phyloP scores from a whole-genome alignment of 1,140 invertebrate species.

The Bradysia coprophila region DNA sequence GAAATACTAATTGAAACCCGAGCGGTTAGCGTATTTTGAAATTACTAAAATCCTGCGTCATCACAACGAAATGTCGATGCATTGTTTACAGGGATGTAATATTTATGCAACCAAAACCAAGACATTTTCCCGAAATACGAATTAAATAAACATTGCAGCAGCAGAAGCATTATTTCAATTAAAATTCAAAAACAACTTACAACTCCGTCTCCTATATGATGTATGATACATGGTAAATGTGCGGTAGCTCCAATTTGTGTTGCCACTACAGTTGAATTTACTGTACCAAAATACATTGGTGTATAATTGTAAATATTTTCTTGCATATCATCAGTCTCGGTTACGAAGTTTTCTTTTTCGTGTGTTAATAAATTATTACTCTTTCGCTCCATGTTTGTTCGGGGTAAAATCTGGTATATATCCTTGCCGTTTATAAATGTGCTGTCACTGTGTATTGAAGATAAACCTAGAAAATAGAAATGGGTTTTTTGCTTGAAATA shows the following conservation, averaged over 20 bases:
- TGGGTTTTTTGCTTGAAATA: no score
- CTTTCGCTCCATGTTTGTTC: background rate
- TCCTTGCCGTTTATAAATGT: background rate
- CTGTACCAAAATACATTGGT: slow-evolving; percentile 54
- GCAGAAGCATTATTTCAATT: no score
- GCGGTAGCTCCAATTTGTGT: slow-evolving; percentile 68
- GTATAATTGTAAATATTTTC: slow-evolving; percentile 18
- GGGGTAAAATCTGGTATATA: background rate
- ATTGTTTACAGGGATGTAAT: no score
- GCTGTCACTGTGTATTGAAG: background rate
- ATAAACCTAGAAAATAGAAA: background rate
- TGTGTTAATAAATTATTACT: background rate
- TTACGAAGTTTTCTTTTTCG: background rate
- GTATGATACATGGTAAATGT: slow-evolving; percentile 59
- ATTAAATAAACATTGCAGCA: no score
- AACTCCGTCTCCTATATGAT: slow-evolving; percentile 67
- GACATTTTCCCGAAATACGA: no score
- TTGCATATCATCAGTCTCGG: background rate
- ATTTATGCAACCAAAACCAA: no score
- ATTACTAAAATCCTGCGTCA: no score
- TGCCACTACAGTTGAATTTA: slow-evolving; percentile 59
- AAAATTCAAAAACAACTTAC: no score
- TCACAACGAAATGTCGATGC: no score
- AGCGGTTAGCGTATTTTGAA: no score
- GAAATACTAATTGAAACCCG: no score